Percentiles rank a stretch among this genome's conserved stretches.
phyloP scores from a whole-genome alignment of 2,113 vertebrate genomes.

The Dipodomys merriami region DNA sequence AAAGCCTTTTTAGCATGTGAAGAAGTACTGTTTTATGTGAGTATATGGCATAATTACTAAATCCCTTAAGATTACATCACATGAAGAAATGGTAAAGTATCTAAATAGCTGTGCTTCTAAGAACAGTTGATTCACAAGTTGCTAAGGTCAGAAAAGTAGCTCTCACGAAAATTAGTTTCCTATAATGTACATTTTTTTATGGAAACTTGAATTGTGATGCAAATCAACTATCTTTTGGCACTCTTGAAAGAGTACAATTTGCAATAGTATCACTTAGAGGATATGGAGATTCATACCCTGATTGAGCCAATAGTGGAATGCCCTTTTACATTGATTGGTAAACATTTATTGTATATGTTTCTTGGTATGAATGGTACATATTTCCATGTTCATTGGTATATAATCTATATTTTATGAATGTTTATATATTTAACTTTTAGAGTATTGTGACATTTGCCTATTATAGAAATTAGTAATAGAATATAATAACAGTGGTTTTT shows the following conservation, averaged over 20 bases:
- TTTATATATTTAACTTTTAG: conserved; percentile 40
- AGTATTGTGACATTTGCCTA: conserved; percentile 6
- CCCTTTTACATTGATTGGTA: not conserved
- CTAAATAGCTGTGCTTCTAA: conserved; percentile 62
- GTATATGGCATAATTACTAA: conserved; percentile 56
- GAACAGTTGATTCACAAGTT: conserved; percentile 58
- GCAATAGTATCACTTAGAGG: not conserved
- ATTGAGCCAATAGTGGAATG: not conserved
- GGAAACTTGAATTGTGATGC: not conserved
- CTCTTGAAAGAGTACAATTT: conserved; percentile 20
- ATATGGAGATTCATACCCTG: not conserved
- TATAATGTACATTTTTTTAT: not conserved
- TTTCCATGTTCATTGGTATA: not conserved
- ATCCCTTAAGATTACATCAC: conserved; percentile 52
- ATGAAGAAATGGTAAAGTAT: conserved; percentile 36
- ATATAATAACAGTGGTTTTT: not conserved
- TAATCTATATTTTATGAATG: conserved; percentile 13
- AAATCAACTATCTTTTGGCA: not conserved
- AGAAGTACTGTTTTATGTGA: conserved; percentile 56
- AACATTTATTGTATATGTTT: conserved; percentile 22
- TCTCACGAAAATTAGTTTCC: conserved; percentile 32
- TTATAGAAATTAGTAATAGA: conserved; percentile 1
- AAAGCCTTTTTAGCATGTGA: conserved; percentile 31
- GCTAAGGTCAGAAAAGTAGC: conserved; percentile 24
- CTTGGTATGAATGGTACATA: not conserved